Evolutionary conservation across 2,888 invertebrate genomes (phyloP).

Genomic region (Coelopa pilipes): DNA sequence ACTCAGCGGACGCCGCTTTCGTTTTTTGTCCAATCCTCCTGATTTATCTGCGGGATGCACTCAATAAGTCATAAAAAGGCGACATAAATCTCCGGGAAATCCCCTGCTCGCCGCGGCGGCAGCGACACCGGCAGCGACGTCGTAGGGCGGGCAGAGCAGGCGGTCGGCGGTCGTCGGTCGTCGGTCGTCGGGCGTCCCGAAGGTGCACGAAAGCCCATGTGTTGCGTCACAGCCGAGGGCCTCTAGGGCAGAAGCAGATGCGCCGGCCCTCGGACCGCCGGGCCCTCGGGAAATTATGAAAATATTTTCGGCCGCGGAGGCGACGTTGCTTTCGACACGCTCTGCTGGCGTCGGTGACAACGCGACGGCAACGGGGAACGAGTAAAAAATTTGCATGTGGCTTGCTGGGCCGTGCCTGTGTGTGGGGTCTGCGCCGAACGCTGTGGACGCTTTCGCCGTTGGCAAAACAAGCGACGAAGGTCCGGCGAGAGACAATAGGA

Average conservation of each 20-base stretch:
- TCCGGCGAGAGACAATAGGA: not conserved
- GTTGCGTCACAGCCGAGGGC: slow-evolving; percentile 4
- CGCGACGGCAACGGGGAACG: not conserved
- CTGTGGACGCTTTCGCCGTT: no score
- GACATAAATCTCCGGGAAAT: slow-evolving; percentile 56
- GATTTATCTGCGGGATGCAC: slow-evolving; percentile 61
- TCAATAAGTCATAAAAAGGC: slow-evolving; percentile 60
- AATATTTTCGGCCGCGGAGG: slow-evolving; percentile 37
- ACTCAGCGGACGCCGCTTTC: not conserved
- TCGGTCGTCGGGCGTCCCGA: not conserved
- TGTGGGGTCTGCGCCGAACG: no score
- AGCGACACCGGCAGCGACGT: slow-evolving; percentile 2
- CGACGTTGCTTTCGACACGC: not conserved
- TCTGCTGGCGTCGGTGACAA: not conserved
- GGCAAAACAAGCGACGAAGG: not conserved
- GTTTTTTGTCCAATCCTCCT: slow-evolving; percentile 40
- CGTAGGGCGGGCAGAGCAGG: no score
- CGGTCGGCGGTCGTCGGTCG: no score
- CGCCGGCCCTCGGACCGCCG: not conserved
- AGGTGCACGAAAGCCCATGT: not conserved
- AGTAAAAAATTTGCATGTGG: no score
- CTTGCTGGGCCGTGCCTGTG: no score
- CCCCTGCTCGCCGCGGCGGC: not conserved
- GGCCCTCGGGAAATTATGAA: slow-evolving; percentile 31
- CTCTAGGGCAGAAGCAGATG: not conserved